Conservation (phyloP, 2,113 vertebrate species). For the Vidua macroura region DNA sequence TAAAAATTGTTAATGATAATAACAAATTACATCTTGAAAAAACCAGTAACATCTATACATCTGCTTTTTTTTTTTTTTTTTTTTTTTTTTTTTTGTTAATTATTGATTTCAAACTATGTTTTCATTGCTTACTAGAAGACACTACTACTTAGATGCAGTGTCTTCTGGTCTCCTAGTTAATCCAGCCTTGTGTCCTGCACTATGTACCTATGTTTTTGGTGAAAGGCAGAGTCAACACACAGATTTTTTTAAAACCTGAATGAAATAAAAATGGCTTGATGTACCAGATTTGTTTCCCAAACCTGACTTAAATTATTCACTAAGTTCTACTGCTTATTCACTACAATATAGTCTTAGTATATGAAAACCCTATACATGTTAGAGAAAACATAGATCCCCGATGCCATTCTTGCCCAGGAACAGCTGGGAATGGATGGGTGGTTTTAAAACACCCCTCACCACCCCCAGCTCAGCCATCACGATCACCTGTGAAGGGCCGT, state of each 20-base stretch:
- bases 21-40: not conserved
- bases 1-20: not conserved
- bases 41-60: not conserved
- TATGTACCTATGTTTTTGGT: not conserved
- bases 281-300: not conserved
- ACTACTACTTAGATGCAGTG: not conserved
- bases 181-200: not conserved
- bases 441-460: not conserved
- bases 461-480: not conserved
- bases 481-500: fast-evolving
- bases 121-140: not conserved
- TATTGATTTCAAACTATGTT: not conserved
- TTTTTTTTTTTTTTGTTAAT: not conserved
- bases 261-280: not conserved
- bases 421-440: not conserved
- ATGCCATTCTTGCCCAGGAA: not conserved
- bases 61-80: too few species aligned
- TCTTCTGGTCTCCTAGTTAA: not conserved
- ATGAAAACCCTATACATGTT: not conserved
- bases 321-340: not conserved
- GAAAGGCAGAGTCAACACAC: not conserved
- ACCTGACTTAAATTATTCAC: not conserved
- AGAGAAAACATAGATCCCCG: not conserved
- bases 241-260: not conserved
- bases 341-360: not conserved